Percentiles rank a stretch among this genome's conserved stretches.
Conservation (phyloP, 2,888 invertebrate species). For the Rugalucina vietnamica region DNA sequence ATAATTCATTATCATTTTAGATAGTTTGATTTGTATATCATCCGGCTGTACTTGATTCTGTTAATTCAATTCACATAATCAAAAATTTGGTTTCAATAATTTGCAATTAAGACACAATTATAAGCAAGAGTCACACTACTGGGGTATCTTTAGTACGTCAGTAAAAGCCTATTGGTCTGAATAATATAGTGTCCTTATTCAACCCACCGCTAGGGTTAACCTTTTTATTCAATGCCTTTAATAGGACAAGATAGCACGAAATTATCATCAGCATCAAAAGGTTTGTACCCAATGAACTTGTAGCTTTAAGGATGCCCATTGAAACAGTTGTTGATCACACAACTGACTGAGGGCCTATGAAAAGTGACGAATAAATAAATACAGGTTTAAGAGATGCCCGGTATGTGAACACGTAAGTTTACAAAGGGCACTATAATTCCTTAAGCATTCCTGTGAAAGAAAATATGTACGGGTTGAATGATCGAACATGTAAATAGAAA, state of each 20-base stretch:
- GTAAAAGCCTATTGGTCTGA: not conserved
- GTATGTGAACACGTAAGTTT: not conserved
- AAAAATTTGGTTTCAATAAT: not conserved
- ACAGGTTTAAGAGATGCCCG: not conserved
- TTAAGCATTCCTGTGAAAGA: too few relatives aligned
- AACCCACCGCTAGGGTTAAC: conserved; percentile 59
- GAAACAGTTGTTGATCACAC: conserved; percentile 11
- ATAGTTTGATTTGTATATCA: not conserved
- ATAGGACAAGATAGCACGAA: conserved; percentile 55
- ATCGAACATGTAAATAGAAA: too few relatives aligned
- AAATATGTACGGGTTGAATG: too few relatives aligned
- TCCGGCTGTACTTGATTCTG: not conserved
- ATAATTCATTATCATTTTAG: conserved; percentile 24
- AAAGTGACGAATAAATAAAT: not conserved
- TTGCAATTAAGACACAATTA: conserved; percentile 6
- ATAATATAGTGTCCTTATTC: conserved; percentile 44
- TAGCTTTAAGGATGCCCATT: conserved; percentile 14
- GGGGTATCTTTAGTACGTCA: conserved; percentile 1
- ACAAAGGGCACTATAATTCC: too few relatives aligned
- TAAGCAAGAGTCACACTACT: not conserved
- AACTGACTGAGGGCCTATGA: not conserved
- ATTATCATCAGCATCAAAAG: conserved; percentile 7
- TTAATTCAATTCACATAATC: conserved; percentile 5
- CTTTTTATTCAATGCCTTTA: conserved; percentile 23
- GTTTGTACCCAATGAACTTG: not conserved